Conservation (phyloP, 2,113 vertebrate genomes). For the Cryptotis parvus region DNA sequence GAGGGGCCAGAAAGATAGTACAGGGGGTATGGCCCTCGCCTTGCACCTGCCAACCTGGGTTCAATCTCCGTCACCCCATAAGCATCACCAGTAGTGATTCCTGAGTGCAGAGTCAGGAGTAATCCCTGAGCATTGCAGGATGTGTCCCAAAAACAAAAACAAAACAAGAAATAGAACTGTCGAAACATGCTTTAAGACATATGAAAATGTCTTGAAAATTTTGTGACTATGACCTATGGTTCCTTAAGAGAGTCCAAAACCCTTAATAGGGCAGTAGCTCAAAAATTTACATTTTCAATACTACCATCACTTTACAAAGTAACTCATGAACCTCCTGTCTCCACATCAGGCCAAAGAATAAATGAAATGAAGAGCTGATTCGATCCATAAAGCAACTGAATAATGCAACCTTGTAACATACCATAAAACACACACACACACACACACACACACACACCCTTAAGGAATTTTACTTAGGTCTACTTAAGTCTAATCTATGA, state of each 20-base stretch:
- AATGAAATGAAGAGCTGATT: background rate
- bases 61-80: no score
- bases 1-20: no score
- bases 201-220: background rate
- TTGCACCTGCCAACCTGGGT: no score
- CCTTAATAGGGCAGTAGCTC: background rate
- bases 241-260: conserved; percentile 4
- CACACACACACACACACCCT: background rate
- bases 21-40: no score
- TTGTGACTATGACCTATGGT: background rate
- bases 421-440: background rate
- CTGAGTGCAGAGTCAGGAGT: no score
- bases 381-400: conserved; percentile 46
- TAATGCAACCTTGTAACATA: background rate
- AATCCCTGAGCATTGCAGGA: no score
- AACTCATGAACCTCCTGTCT: conserved; percentile 25
- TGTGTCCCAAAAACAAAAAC: no score
- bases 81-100: no score
- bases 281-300: conserved; percentile 59
- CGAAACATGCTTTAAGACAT: no score
- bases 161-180: no score
- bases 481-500: conserved; percentile 31
- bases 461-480: conserved; percentile 19
- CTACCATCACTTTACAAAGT: conserved; percentile 18
- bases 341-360: conserved; percentile 29